Evolutionary conservation across 1,140 invertebrate genomes (phyloP), one percentile per base, ranked within the genome.

Genomic region (Trichonephila clavata): DNA sequence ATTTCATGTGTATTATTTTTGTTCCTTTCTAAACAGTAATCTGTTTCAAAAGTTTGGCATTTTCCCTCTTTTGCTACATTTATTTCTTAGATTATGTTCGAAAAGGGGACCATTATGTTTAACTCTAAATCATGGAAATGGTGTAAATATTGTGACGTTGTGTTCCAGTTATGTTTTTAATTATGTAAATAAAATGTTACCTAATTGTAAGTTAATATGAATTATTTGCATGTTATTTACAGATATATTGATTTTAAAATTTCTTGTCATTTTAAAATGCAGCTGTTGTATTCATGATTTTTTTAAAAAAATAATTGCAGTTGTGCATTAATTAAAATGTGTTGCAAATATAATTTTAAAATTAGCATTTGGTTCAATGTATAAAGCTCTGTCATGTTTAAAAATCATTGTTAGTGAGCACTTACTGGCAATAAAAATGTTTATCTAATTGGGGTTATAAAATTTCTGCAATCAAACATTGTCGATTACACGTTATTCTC

Each of bases 321-420:
- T 80, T 16, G n/a, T 90, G 50, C 27, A 90, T 59, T 80, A 60
- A 50, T 80, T 57, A 59, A 90, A 60, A n/a, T 61, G n/a, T 68
- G 39, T 10, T 71, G 39, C 60, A 68, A 43, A 68, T 63, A 68
- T 63, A 59, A 59, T 43, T 80, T 90, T 90, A 59, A 90, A 80
- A 27, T 90, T 59, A 80, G 68, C 68, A 59, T 60, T 90, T 90
- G 50, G 57, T 90, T 90, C n/a, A 27, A 60, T 90, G 71, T 90
- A 80, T n/a, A 80, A 80, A 87, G 86, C 39, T 27, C 24, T 90
- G 88, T 90, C 88, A 90, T 81, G n/a, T 87, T 80, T 65, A 77
- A 77, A 77, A 39, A 32, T 90, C 68, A 90, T 90, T 90, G 88
- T 80, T 90, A 90, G 88, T 90, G 88, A 90, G 88, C 88, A 90